These are phyloP conservation scores for Halichoeres trimaculatus DNA, from an alignment of 2,113 vertebrate genomes.

Conservation along the genomic window DNA sequence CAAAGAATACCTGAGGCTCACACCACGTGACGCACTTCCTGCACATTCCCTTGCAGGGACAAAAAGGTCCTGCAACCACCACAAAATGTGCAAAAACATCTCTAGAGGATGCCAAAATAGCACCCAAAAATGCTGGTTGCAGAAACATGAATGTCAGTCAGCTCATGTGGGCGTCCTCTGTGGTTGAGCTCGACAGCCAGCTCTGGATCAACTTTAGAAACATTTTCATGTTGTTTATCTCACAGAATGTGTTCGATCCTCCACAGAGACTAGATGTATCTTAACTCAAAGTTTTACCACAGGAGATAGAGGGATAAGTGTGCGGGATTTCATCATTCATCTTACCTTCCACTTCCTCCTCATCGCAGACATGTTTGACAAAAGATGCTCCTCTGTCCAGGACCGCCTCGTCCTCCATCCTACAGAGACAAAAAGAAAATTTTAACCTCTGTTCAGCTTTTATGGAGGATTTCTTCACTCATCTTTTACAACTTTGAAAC, in stretches of 20 bases:
- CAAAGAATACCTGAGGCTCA: background rate
- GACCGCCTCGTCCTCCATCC: conserved; percentile 97
- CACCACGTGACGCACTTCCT: background rate
- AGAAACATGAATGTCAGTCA: conserved; percentile 41
- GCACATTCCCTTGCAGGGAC: conserved; percentile 2
- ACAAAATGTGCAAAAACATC: background rate
- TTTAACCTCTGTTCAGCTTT: background rate
- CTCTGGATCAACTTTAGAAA: conserved; percentile 15
- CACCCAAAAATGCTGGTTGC: conserved; percentile 26
- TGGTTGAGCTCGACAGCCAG: conserved; percentile 21
- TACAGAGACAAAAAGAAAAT: conserved; percentile 83
- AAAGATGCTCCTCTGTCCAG: conserved; percentile 96
- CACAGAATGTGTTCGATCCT: background rate
- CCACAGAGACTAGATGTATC: too few relatives aligned
- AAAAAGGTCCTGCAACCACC: too few relatives aligned
- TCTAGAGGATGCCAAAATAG: background rate
- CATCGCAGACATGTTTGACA: conserved; percentile 95
- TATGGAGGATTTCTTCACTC: too few relatives aligned
- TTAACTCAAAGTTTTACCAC: background rate
- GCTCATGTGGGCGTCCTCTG: conserved; percentile 28
- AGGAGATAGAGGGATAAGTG: background rate
- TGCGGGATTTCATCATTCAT: background rate
- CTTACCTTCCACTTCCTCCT: conserved; percentile 98
- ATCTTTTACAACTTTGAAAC: background rate
- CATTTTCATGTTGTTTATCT: conserved; percentile 13